Base-by-base conservation (phyloP, 2,797 vertebrate species). In the Alosa sapidissima region DNA sequence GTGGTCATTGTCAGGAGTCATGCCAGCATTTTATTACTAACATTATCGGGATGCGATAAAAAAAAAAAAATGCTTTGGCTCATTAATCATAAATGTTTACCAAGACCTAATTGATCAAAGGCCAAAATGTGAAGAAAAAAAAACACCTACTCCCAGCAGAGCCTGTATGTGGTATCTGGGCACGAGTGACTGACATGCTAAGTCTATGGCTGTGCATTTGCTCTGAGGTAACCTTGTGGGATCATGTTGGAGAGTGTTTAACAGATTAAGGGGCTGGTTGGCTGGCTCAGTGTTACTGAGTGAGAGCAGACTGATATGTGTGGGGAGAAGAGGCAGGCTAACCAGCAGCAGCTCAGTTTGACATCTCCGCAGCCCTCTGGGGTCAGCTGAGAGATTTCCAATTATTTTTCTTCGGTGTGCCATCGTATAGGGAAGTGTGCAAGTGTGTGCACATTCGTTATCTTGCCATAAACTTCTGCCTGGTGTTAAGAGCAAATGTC, bases 371-470 rank as follows among this genome's bases (percentile, higher is more conserved):
- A 19, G 19, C 16, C 72, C 72, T 78, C 72, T 47, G 21, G 13
- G 16, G 83, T 58, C 83, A 86, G 62, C 83, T 86, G 81, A 19
- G 81, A 82, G 62, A 55, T 82, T 36, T 51, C 45, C 52, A 82
- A 75, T 87, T 78, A 87, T 84, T 84, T 41, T 84, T 82, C 81
- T 86, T 84, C 41, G 4, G n/a, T 36, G 83, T 47, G 54, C 41
- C 11, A 21, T n/a, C 9, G 58, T 24, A 24, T 8, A n/a, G 58
- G n/a, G 58, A 62, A 6, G 21, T 62, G 58, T 62, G 14, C n/a
- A 49, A 14, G 24, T 78, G 51, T 78, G 65, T 75, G 47, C 51
- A 68, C 68, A 75, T 75, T 75, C 36, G 11, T 75, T 75, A 75
- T 75, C 68, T 45, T 45, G 16, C 68, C 16, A 41, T 14, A 21